Conservation (phyloP, 2,113 vertebrate genomes). For the Poeciliopsis retropinna region DNA sequence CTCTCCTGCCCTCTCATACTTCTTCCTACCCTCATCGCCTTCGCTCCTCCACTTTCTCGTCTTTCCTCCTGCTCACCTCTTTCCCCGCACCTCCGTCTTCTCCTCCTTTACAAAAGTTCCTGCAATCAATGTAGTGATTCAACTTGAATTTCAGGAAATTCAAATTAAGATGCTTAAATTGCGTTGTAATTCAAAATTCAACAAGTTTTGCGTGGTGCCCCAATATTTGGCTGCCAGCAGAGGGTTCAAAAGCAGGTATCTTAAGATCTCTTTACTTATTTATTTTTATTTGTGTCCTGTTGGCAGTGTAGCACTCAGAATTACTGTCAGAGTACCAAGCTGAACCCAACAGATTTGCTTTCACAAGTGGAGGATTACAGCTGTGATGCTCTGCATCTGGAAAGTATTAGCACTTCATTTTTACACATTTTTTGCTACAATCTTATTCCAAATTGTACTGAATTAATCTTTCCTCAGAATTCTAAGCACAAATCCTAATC, state of each 20-base stretch:
- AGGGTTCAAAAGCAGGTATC: constrained; percentile 6
- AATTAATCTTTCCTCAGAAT: too few species aligned
- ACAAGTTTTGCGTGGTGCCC: neutral
- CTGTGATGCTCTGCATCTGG: too few species aligned
- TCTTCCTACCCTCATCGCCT: constrained; percentile 31
- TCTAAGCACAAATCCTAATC: too few species aligned
- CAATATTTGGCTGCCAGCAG: neutral
- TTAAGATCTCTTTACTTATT: neutral
- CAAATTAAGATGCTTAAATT: neutral
- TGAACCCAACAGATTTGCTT: too few species aligned
- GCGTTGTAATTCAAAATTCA: neutral
- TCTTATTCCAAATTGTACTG: too few species aligned
- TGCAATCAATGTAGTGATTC: neutral
- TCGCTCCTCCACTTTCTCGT: neutral
- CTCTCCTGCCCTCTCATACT: constrained; percentile 22
- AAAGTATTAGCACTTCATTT: too few species aligned
- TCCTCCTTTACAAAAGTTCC: neutral
- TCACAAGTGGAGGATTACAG: too few species aligned
- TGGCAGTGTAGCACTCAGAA: too few species aligned
- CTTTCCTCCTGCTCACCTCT: neutral
- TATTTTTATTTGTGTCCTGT: too few species aligned
- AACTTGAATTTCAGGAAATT: neutral
- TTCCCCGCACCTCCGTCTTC: too few species aligned
- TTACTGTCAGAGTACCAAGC: too few species aligned
- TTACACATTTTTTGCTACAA: too few species aligned